Base-by-base conservation (phyloP, 2,797 vertebrate species). In the Poecilia wingei region DNA sequence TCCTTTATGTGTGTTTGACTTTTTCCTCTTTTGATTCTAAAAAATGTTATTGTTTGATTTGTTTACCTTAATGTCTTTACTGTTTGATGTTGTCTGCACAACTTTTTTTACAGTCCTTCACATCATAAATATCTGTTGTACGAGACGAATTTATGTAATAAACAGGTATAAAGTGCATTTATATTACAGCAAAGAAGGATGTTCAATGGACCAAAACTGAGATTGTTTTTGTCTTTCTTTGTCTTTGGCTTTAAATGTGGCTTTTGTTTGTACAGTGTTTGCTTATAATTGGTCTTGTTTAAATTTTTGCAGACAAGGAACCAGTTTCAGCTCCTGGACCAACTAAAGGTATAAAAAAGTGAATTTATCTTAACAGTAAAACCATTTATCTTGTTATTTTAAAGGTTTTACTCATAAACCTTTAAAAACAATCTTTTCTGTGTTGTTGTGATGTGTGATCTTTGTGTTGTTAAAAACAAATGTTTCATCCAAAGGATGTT, bases 241-340 rank as follows among this genome's bases (percentile, higher is more conserved):
- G 9, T 33, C 18, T 71, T 51, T 79, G 57, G 73, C 68, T 77
- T 74, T 75, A 41, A 75, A 28, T 75, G 33, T 43, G 8, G 28
- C 33, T 55, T 76, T 77, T 74, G n/a, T 86, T 70, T 84, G 53
- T 66, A 25, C 45, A 80, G 46, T 86, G 66, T 75, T 13, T 87
- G 59, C 72, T 90, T 51, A 85, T 28, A 51, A 82, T 70, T 79
- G 78, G 84, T 89, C 84, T 86, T 82, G 59, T 91, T 90, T 13
- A 86, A 89, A 89, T 79, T 91, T 82, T 93, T 95, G 79, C 93
- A 95, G 95, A 95, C 85, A 95, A 92, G 79, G 94, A 87, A 81
- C 97, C 97, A 16, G 95, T 98, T 79, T 94, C 95, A 72, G 83
- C 95, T 74, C 98, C 98, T 71, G 96, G 97, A 85, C 96, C 97